Conservation (phyloP, 2,113 vertebrate genomes). For the Sorex araneus region DNA sequence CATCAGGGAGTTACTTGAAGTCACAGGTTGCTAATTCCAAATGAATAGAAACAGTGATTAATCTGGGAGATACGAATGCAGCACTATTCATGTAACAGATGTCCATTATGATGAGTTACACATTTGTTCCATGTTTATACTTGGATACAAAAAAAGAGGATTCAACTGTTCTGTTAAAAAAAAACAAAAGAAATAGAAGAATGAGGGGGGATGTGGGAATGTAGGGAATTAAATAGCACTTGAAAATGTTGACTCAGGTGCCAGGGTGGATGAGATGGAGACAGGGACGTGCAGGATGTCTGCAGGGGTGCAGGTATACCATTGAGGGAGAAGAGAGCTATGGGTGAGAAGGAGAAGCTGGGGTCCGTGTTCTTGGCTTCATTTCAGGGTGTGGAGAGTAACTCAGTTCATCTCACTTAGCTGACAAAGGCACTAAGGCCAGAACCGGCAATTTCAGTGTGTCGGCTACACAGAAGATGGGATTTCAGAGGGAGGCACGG, state of each 20-base stretch:
- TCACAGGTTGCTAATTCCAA: constrained; percentile 85
- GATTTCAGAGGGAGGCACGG: constrained; percentile 76
- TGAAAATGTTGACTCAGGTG: constrained; percentile 88
- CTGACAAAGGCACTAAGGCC: constrained; percentile 71
- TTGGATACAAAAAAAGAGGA: constrained; percentile 80
- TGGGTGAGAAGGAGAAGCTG: constrained; percentile 53
- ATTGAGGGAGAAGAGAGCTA: constrained; percentile 2
- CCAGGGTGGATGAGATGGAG: constrained; percentile 81
- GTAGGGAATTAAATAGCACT: constrained; percentile 86
- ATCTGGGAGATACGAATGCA: constrained; percentile 84
- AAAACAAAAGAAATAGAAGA: too few relatives aligned
- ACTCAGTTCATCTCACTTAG: constrained; percentile 82
- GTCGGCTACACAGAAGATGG: constrained; percentile 75
- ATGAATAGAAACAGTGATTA: constrained; percentile 87
- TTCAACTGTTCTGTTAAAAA: constrained; percentile 83
- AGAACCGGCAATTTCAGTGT: constrained; percentile 77
- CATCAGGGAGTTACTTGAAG: constrained; percentile 83
- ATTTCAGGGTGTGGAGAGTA: constrained; percentile 83
- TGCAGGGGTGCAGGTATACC: constrained; percentile 70
- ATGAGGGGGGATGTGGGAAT: constrained; percentile 76
- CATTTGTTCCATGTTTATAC: constrained; percentile 89
- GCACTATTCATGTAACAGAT: constrained; percentile 87
- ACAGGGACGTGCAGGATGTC: not conserved
- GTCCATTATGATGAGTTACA: constrained; percentile 88
- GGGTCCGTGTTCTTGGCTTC: constrained; percentile 79